These are phyloP conservation scores for Scaptomyza pallida DNA, from an alignment of 1,140 invertebrate species.

Conservation along the genomic window DNA sequence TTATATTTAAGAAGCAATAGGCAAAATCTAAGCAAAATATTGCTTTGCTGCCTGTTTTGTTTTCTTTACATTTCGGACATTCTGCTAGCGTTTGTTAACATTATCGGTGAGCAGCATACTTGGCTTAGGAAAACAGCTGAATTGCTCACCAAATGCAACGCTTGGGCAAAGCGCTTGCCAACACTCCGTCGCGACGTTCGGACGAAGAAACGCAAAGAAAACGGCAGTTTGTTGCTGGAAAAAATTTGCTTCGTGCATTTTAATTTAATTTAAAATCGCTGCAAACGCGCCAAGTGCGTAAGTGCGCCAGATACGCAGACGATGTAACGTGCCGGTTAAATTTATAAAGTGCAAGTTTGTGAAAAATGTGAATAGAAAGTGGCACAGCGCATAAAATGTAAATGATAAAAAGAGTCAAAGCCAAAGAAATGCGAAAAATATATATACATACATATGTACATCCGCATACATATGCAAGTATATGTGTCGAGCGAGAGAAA, in stretches of 20 bases:
- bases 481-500: conserved; percentile 33
- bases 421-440: conserved; percentile 55
- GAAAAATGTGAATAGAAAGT: conserved; percentile 43
- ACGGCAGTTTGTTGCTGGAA: conserved; percentile 45
- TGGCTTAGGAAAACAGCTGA: conserved; percentile 31
- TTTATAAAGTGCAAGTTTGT: conserved; percentile 28
- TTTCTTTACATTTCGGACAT: not conserved
- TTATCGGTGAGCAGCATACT: conserved; percentile 19
- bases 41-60: not conserved
- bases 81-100: not conserved
- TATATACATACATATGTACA: conserved; percentile 31
- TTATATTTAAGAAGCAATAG: not conserved
- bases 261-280: conserved; percentile 44
- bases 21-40: not conserved
- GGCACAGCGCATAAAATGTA: conserved; percentile 45
- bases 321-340: conserved; percentile 34
- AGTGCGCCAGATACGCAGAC: conserved; percentile 18
- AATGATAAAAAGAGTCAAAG: conserved; percentile 47
- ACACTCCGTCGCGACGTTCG: conserved; percentile 48
- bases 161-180: conserved; percentile 24
- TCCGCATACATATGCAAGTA: conserved; percentile 21
- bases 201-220: conserved; percentile 49
- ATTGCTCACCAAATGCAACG: conserved; percentile 35
- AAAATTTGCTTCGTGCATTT: conserved; percentile 41
- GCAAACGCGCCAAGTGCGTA: conserved; percentile 32